Base-by-base conservation (phyloP, 2,113 vertebrate genomes). In the Ahaetulla prasina region DNA sequence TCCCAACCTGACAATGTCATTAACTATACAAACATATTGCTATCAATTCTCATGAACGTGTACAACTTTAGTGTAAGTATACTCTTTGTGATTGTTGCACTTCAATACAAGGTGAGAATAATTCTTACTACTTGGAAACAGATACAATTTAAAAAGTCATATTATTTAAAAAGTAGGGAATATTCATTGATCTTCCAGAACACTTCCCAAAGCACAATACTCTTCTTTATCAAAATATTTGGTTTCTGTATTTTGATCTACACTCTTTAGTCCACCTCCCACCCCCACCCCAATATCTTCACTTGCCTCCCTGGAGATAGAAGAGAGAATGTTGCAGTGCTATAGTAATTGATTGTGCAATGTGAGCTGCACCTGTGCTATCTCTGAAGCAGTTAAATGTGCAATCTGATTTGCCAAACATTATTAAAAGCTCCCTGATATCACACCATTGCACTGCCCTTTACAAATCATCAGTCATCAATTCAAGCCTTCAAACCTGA, bases 381-480 rank as follows among this genome's bases (percentile, higher is more conserved):
- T 90, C 91, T 94, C 88, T 35, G 50, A 16, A 92, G 18, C 0
- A 0, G 96, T 57, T 95, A 96, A 92, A 85, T 92, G 50, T 91
- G 92, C 43, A 94, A 92, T 60, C 90, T 93, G 94, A 96, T 95
- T 95, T 96, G 95, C 95, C 94, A 94, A 95, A 91, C 93, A 93
- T 96, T 96, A 96, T 96, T 96, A 96, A 96, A 96, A 97, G 95
- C 92, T 96, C 95, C 92, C 95, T 94, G 92, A 88, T 93, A 95
- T 93, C 93, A 94, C 92, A 91, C 57, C 57, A 49, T 80, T 90
- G 93, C 94, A 88, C 87, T 94, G 94, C 95, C 95, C 96, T 96
- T 97, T 96, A 96, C 89, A 95, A 96, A 63, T 92, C 94, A 95
- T 95, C 96, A 96, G 92, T 89, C 95, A 94, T 97, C 96, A 97